Conservation (phyloP, 2,113 vertebrate species). For the Neotoma lepida region DNA sequence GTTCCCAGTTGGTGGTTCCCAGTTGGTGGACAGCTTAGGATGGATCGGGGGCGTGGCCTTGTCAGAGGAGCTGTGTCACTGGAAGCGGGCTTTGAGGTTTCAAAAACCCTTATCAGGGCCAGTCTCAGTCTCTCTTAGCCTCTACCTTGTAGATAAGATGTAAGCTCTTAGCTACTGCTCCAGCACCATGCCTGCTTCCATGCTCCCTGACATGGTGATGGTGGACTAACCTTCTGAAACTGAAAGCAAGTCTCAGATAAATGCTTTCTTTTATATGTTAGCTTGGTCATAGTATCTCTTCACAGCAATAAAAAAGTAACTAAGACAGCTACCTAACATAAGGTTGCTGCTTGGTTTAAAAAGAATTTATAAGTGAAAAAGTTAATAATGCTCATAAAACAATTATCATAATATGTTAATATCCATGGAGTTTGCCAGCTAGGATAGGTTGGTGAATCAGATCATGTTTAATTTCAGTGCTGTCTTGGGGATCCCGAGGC, state of each 20-base stretch:
- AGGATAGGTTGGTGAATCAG: not conserved
- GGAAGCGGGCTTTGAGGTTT: not conserved
- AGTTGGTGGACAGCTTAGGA: not conserved
- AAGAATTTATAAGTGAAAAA: slow-evolving; percentile 6
- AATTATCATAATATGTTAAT: not conserved
- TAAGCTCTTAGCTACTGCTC: not conserved
- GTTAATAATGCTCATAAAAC: not conserved
- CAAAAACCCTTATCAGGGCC: not conserved
- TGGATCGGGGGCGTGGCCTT: not conserved
- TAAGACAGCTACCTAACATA: not conserved
- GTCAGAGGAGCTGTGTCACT: not conserved
- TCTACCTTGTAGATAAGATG: not conserved
- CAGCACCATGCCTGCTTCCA: not conserved
- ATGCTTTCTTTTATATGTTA: not conserved
- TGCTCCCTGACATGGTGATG: no score
- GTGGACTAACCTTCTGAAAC: not conserved
- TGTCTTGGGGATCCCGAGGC: not conserved
- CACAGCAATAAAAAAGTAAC: not conserved
- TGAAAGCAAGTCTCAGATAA: not conserved
- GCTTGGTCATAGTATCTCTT: not conserved
- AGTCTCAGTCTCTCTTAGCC: not conserved
- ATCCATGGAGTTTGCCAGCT: not conserved
- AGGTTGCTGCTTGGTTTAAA: not conserved
- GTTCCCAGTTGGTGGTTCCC: not conserved
- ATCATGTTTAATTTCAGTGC: not conserved